Base-by-base conservation (phyloP, 2,797 vertebrate genomes). In the Brachyalestes nurse region DNA sequence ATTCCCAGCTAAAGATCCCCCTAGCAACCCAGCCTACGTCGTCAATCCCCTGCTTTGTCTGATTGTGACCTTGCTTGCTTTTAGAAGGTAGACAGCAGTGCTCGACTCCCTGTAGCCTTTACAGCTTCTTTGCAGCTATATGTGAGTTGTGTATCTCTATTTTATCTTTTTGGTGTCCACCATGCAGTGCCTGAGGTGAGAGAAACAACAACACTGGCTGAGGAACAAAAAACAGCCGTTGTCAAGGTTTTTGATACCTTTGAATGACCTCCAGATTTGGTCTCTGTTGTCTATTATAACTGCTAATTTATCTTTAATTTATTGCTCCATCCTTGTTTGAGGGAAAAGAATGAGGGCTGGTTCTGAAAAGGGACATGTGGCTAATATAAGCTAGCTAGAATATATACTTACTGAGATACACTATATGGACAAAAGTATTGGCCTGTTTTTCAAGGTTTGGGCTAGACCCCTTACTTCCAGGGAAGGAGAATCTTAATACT, bases 51-150 rank as follows among this genome's bases (percentile, higher is more conserved):
- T 17, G n/a, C 72, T 38, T 58, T 69, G 61, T 58, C 40, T 49
- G n/a, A 16, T 19, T n/a, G 8, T 10, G n/a, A 60, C 21, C 57
- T 60, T 34, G 69, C 69, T 71, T 71, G 47, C 13, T 74, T 58
- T 49, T 49, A 13, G 21, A 9, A n/a, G 17, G 23, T 66, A 21
- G 21, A 21, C 16, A 1, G 2, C n/a, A 25, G 21, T 47, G 61
- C 62, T 69, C 61, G 25, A 28, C 21, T 40, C n/a, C 49, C 61
- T 58, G 21, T 79, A 55, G 49, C 49, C 12, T 57, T 17, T 73
- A 19, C 55, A 65, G 19, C 60, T 9, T 34, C 34, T 45, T 80
- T 40, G 49, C 51, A 51, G 51, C 53, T 16, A 62, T 47, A 25
- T 58, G 45, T 38, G 23, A 62, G 51, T 74, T 14, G 12, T 49